Percentiles rank a stretch among this genome's conserved stretches.
Conservation (phyloP, 2,113 vertebrate species). For the Myotis brandtii region DNA sequence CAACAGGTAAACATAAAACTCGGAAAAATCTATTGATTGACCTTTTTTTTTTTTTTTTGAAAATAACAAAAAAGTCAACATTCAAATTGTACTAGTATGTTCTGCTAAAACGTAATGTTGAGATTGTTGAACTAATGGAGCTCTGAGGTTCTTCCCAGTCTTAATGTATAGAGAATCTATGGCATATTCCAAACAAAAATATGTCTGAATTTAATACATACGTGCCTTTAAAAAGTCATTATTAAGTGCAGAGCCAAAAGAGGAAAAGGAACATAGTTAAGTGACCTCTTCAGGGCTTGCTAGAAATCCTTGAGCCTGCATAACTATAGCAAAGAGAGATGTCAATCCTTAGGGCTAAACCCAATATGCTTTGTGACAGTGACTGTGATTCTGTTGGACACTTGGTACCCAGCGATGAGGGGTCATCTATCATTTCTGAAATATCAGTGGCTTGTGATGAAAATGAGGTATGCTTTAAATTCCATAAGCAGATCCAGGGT, state of each 20-base stretch:
- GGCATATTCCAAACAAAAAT: neutral
- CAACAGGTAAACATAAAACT: neutral
- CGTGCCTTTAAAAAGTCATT: neutral
- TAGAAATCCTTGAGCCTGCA: neutral
- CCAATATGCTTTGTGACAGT: slow-evolving; percentile 50
- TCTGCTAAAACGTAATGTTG: neutral
- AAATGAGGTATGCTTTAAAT: slow-evolving; percentile 41
- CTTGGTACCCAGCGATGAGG: neutral
- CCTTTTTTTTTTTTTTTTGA: neutral
- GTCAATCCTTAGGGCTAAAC: neutral
- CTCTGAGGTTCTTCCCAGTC: neutral
- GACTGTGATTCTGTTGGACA: slow-evolving; percentile 45
- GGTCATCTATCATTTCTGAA: neutral
- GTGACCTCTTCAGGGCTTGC: neutral
- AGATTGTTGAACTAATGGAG: neutral
- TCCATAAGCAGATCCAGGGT: neutral
- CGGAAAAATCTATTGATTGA: neutral
- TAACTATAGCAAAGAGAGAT: neutral
- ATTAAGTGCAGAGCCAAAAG: neutral
- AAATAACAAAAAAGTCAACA: neutral
- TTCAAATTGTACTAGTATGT: neutral
- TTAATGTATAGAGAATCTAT: neutral
- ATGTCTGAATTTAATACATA: neutral
- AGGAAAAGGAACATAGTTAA: neutral
- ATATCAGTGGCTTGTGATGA: neutral